A percentile compares a stretch with the other conserved stretches of the same genome.
Evolutionary conservation across 2,113 vertebrate genomes (phyloP).

Genomic region (Stictonetta naevosa): DNA sequence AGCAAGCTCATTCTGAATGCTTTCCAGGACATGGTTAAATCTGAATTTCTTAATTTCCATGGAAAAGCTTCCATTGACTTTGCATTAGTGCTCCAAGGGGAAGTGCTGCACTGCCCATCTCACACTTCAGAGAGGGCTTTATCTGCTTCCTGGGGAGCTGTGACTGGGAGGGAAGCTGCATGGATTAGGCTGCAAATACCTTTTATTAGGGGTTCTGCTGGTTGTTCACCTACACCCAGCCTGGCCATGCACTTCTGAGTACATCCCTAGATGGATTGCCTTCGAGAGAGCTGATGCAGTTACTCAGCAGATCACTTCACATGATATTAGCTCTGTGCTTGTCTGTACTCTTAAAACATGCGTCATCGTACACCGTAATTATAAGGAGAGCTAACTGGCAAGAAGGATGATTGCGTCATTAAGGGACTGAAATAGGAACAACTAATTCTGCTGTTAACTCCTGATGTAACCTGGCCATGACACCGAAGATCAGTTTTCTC

Average conservation of each 20-base stretch:
- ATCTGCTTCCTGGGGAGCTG: not conserved
- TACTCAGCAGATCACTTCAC: slow-evolving; percentile 39
- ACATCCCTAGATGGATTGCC: not conserved
- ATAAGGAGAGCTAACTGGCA: slow-evolving; percentile 54
- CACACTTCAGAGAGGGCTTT: not conserved
- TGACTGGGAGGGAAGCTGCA: not conserved
- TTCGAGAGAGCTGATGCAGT: slow-evolving; percentile 19
- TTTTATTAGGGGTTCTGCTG: not conserved
- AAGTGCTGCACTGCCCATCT: not conserved
- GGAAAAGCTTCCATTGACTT: not conserved
- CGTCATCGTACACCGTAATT: slow-evolving; percentile 52
- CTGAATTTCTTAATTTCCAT: not conserved
- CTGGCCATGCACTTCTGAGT: not conserved
- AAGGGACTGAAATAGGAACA: slow-evolving; percentile 50
- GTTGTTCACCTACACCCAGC: not conserved
- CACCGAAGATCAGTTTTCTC: not conserved
- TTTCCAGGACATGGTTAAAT: not conserved
- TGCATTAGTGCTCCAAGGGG: not conserved
- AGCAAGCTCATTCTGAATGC: accelerated
- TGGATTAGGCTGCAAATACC: not conserved
- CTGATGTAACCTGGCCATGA: not conserved
- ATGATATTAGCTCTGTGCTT: slow-evolving; percentile 28
- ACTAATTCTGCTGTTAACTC: slow-evolving; percentile 53
- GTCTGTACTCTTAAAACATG: slow-evolving; percentile 59
- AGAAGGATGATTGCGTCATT: slow-evolving; percentile 64